A percentile compares a stretch with the other conserved stretches of the same genome.
phyloP scores from a whole-genome alignment of 2,797 vertebrate species.

The Vultur gryphus region DNA sequence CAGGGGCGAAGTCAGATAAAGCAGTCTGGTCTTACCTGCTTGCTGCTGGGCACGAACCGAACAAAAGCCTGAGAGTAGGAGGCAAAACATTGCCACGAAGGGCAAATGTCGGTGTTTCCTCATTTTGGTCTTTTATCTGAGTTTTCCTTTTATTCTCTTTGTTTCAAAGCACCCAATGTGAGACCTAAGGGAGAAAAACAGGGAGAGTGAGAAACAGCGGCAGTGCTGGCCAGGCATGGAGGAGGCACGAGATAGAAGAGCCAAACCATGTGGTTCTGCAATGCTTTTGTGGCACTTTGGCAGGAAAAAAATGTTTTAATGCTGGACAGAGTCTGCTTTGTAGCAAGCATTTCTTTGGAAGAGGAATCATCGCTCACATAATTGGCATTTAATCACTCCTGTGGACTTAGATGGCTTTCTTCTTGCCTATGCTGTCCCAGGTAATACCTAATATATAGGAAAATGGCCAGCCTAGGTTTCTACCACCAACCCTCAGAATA shows the following conservation, averaged over 20 bases:
- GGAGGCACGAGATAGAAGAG: not conserved
- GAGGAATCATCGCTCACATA: not conserved
- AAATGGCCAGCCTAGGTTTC: not conserved
- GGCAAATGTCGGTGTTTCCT: slow-evolving; percentile 76
- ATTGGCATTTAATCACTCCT: not conserved
- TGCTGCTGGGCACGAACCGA: slow-evolving; percentile 74
- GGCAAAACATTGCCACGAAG: slow-evolving; percentile 72
- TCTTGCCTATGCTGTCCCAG: not conserved
- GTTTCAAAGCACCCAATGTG: slow-evolving; percentile 63
- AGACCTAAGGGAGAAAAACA: slow-evolving; percentile 65
- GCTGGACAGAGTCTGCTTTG: not conserved
- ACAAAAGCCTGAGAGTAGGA: slow-evolving; percentile 78
- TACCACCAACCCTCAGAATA: not conserved
- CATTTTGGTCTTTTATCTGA: slow-evolving; percentile 74
- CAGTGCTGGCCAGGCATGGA: not conserved
- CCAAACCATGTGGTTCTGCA: not conserved
- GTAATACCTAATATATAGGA: not conserved
- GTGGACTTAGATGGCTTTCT: not conserved
- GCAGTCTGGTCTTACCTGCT: slow-evolving; percentile 60
- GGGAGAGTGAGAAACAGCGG: not conserved
- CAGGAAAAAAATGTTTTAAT: not conserved
- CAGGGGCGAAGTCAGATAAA: not conserved
- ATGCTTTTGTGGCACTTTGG: not conserved
- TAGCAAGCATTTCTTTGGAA: not conserved
- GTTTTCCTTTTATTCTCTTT: not conserved